Percentiles rank a stretch among this genome's conserved stretches.
Conservation (phyloP, 2,888 invertebrate species). For the Morinoia aosen region DNA sequence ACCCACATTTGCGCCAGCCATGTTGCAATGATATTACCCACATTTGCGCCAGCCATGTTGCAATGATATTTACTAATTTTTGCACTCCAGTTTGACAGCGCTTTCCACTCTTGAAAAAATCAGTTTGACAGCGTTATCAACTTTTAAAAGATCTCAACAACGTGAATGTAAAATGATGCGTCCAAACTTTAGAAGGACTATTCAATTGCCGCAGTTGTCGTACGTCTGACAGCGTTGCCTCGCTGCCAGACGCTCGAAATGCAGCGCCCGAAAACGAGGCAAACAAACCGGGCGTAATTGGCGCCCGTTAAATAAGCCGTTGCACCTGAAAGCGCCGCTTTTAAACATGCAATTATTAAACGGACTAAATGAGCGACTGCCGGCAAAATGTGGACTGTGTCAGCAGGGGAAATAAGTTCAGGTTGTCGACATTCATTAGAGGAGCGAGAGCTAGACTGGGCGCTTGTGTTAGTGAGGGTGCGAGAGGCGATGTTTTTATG, state of each 20-base stretch:
- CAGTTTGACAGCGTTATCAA: neutral
- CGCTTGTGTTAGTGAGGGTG: too few relatives aligned
- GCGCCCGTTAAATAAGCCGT: constrained; percentile 21
- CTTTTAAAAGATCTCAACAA: neutral
- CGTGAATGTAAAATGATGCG: neutral
- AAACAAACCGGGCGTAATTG: constrained; percentile 1
- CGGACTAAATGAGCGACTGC: neutral
- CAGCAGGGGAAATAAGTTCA: neutral
- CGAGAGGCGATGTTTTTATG: too few relatives aligned
- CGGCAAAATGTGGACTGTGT: neutral
- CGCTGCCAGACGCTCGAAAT: neutral
- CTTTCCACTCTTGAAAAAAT: too few relatives aligned
- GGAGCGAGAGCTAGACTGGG: too few relatives aligned
- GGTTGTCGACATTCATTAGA: neutral
- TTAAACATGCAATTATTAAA: constrained; percentile 43
- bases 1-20: too few relatives aligned
- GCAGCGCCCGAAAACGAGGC: neutral
- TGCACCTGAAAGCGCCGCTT: neutral
- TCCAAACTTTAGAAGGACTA: neutral
- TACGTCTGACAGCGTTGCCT: neutral
- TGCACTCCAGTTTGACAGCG: too few relatives aligned
- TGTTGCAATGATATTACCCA: too few relatives aligned
- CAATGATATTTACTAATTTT: too few relatives aligned
- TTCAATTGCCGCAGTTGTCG: neutral
- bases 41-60: too few relatives aligned